Evolutionary conservation across 2,797 vertebrate species (phyloP).

Genomic region (Pangasius djambal): DNA sequence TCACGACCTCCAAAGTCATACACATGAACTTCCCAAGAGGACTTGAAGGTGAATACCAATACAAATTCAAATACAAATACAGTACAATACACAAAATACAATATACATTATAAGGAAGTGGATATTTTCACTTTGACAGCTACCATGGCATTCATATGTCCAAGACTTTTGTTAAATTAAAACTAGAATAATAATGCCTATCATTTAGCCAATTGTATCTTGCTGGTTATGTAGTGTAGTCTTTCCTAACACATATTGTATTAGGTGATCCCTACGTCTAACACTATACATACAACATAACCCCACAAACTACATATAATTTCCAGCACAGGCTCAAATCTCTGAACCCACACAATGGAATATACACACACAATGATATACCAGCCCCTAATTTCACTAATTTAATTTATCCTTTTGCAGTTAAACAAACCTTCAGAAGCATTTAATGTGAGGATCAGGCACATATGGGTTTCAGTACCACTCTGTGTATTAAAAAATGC

Average conservation of each 20-base stretch:
- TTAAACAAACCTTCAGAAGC: not conserved
- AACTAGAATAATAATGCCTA: not conserved
- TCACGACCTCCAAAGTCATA: not conserved
- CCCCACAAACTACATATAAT: not conserved
- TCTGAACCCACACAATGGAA: not conserved
- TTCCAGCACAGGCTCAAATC: not conserved
- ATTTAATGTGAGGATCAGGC: not conserved
- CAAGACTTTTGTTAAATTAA: not conserved
- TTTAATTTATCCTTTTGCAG: not conserved
- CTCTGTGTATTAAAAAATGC: not conserved
- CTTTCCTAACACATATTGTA: not conserved
- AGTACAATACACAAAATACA: not conserved
- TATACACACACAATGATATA: not conserved
- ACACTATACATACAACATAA: not conserved
- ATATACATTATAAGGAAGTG: not conserved
- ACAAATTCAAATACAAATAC: not conserved
- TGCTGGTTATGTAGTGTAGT: not conserved
- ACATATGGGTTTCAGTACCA: not conserved
- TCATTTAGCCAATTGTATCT: not conserved
- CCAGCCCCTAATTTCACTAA: not conserved
- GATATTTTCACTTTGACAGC: not conserved
- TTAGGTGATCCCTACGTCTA: not conserved
- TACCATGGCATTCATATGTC: not conserved
- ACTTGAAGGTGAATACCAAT: not conserved
- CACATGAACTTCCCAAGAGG: not conserved